phyloP scores from a whole-genome alignment of 2,888 invertebrate genomes.

The Dasysyrphus albostriatus region DNA sequence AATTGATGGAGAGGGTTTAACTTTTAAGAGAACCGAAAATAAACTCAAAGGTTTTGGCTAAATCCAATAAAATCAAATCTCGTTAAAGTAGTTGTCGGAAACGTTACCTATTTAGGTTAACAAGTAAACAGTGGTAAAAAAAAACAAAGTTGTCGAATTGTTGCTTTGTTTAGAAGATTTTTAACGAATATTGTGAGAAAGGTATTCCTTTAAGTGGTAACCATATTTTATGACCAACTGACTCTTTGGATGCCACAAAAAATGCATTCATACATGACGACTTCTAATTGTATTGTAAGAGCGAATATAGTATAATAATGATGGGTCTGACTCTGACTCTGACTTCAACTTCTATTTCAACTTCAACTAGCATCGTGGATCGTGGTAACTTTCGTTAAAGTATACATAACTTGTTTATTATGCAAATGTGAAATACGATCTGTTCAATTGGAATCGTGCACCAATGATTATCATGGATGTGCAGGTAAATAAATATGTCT shows the following conservation, averaged over 20 bases:
- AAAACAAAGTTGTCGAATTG: no score
- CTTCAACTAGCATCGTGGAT: neutral
- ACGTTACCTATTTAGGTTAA: no score
- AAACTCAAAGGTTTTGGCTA: no score
- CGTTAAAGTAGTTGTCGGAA: no score
- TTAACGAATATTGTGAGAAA: neutral
- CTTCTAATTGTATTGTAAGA: conserved; percentile 23
- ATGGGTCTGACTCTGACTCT: conserved; percentile 3
- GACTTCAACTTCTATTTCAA: neutral
- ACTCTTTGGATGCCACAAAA: conserved; percentile 24
- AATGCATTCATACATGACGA: conserved; percentile 48
- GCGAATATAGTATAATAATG: conserved; percentile 1
- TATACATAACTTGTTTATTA: conserved; percentile 32
- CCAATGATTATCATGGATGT: conserved; percentile 11
- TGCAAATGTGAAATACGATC: conserved; percentile 47
- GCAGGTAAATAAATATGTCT: neutral
- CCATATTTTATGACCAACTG: conserved; percentile 29
- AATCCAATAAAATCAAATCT: no score
- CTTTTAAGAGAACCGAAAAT: no score
- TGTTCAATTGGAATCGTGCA: conserved; percentile 32
- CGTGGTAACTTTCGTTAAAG: conserved; percentile 28
- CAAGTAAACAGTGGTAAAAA: no score
- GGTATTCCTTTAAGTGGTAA: neutral
- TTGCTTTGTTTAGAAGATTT: neutral
- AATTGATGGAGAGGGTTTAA: no score